Base-by-base conservation (phyloP, 2,888 invertebrate species). In the Arrhopalites spinosus region DNA sequence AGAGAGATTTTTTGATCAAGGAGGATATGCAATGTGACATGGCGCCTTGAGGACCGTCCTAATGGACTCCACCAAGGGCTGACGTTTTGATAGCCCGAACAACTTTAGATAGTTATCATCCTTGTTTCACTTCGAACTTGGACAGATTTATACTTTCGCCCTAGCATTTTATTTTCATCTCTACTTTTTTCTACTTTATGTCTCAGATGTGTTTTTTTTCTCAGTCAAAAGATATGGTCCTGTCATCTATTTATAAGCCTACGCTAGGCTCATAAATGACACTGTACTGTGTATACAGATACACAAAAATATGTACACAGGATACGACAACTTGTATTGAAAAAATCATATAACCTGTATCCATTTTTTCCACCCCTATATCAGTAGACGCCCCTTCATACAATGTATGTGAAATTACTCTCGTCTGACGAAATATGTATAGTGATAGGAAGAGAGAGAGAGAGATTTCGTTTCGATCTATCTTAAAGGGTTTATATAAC, bases 81-180 rank as follows among this genome's bases (percentile, higher is more conserved):
- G 76, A 76, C 76, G 69, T 68, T 76, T 76, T 76, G 73, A 76
- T 76, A 73, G 76, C 76, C 68, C 45, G 67, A 73, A 73, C 76
- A 73, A 76, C 73, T 76, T 76, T 76, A 76, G 76, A 76, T 76
- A 76, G 69, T 73, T 76, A 76, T 76, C 76, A 76, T 67, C 53
- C 43, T 27, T 76, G 76, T 73, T 64, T 76, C 73, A 68, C 76
- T 66, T 72, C 67, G 43, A 72, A 76, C 66, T 76, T 30, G 73
- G 76, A 73, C 63, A 73, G 76, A 76, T 76, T 76, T 76, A 76
- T 76, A 72, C 61, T 61, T 72, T 68, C 59, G 30, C 27, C 74
- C 29, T 30, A 59, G 66, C 67, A 61, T 68, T 72, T 73, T 76
- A 73, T 67, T 68, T 67, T 76, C 69, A 59, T 73, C 73, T 73